Conservation (phyloP, 1,140 invertebrate genomes). For the Megathymus violae region DNA sequence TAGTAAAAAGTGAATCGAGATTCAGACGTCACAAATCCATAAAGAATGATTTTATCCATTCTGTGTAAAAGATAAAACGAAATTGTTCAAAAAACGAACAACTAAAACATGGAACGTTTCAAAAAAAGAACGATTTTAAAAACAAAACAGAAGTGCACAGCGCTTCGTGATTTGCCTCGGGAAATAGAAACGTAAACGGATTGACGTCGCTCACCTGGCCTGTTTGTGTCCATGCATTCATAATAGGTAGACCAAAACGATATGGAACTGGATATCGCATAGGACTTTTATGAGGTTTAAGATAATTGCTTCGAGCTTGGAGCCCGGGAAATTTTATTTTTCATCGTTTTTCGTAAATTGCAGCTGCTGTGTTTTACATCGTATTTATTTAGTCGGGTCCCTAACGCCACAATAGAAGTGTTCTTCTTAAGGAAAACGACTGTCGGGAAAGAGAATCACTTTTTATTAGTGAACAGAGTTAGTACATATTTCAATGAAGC, state of each 20-base stretch:
- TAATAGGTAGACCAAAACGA: neutral
- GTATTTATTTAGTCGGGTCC: too few species aligned
- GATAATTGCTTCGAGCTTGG: too few species aligned
- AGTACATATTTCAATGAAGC: too few species aligned
- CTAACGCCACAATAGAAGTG: too few species aligned
- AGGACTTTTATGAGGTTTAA: neutral
- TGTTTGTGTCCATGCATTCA: neutral
- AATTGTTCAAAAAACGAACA: too few species aligned
- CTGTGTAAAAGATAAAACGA: neutral
- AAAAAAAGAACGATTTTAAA: constrained; percentile 5
- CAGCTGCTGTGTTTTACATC: too few species aligned
- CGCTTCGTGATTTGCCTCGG: constrained; percentile 10
- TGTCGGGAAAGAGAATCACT: too few species aligned
- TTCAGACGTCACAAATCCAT: neutral
- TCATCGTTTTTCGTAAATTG: too few species aligned
- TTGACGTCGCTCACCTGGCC: constrained; percentile 12
- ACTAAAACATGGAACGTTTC: neutral
- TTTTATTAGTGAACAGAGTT: too few species aligned
- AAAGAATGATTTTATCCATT: neutral
- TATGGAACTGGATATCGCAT: neutral
- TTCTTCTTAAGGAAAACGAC: too few species aligned
- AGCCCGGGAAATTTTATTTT: too few species aligned
- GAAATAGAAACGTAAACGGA: constrained; percentile 16
- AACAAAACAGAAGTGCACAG: constrained; percentile 3
- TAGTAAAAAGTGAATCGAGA: too few species aligned